Base-by-base conservation (phyloP, 30 jellyfish, hydroid and myxozoan species). In the Turritopsis dohrnii region DNA sequence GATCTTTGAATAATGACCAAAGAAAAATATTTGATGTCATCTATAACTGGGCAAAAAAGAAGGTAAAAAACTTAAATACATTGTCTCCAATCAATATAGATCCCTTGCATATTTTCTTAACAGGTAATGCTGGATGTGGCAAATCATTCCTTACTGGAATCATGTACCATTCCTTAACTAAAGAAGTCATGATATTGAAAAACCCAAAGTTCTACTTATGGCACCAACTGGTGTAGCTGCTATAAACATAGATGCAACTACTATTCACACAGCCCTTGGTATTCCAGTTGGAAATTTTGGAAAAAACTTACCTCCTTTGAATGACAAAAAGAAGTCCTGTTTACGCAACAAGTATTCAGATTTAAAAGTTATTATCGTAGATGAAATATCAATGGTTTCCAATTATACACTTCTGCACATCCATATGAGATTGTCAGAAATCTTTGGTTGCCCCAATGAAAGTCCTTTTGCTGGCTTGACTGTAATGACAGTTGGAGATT, bases 381-480 rank as follows among this genome's bases (percentile, higher is more conserved):
- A 1, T 79, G 85, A 79, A 79, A 79, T 79, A 0, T 79, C 85
- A 27, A 52, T 79, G 85, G 81, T 79, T 52, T 79, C 85, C 8
- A 79, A 79, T 1, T 0, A 27, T 52, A 52, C 66, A 0, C 85
- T 52, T 52, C 0, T 54, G n/a, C 66, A 79, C 81, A 24, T 79
- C 29, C 85, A 29, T 52, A 21, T 27, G 66, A 79, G 85, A 54
- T 41, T 79, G 25, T n/a, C 0, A 25, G 80, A 29, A 79, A 79
- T 24, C 29, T 79, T 76, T 0, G 84, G 84, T 13, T 76, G 76
- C 72, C 21, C 76, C 84, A 76, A 19, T 28, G 84, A 76, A 28
- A 30, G 22, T 21, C 85, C 75, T 27, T 79, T 79, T 79, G 85
- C 79, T 27, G 66, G 66, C 54, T 23, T 27, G 29, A 23, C 1